Base-by-base conservation (phyloP, 2,113 vertebrate genomes). In the Varanus salvator region DNA sequence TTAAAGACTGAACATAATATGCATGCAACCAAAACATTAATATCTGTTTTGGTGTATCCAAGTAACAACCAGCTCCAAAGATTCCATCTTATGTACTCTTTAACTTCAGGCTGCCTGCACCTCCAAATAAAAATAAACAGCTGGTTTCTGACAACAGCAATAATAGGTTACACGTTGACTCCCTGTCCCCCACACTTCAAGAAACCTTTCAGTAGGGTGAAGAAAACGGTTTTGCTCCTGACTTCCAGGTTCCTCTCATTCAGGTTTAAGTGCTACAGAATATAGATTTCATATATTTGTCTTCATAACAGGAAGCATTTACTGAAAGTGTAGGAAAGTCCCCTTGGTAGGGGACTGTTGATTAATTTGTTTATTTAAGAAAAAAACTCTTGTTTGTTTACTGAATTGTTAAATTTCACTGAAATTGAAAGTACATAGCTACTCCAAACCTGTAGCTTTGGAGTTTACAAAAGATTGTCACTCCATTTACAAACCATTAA, bases 221-320 rank as follows among this genome's bases (percentile, higher is more conserved):
- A 82, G 2, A 23, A 1, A 4, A 64, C 3, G 25, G 8, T 50
- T 50, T 25, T 52, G 44, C 44, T 57, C 52, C 52, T 31, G 0
- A 9, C 9, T 80, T 64, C n/a, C 74, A 4, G 15, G 9, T 74
- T 81, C 6, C 25, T 57, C 52, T 6, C 6, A 74, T 93, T 48
- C 86, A 38, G 78, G 90, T 93, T 97, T 95, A 97, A 95, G 96
- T 97, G 96, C 97, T 96, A 89, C 85, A 91, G 87, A 75, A 81
- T 57, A 80, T 89, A 92, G 93, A 93, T 94, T 93, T 91, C n/a
- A 52, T 0, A 0, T 82, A 50, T 84, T 89, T 94, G 85, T 71
- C 44, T 71, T 44, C 50, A 80, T 54, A 85, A 78, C 86, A 38
- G 69, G 90, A 92, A 93, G 87, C 87, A 44, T 71, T 69, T 21